phyloP scores from a whole-genome alignment of 2,113 vertebrate genomes.

The Pelodiscus sinensis region DNA sequence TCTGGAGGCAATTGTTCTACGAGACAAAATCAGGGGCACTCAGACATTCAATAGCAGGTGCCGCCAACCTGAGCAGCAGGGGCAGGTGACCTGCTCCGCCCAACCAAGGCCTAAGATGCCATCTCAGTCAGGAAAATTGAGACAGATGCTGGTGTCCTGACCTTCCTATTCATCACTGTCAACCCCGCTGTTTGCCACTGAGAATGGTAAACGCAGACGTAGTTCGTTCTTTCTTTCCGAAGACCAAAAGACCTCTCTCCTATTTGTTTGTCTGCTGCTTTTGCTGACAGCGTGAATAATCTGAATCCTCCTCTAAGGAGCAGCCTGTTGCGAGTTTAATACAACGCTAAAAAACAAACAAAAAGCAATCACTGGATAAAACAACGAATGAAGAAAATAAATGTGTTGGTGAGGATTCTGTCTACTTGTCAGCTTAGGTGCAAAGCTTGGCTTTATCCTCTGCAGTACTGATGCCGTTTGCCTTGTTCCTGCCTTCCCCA shows the following conservation, averaged over 20 bases:
- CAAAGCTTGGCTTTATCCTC: not conserved
- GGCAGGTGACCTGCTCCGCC: conserved; percentile 41
- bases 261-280: conserved; percentile 17
- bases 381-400: rapidly evolving
- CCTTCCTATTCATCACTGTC: conserved; percentile 75
- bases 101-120: conserved; percentile 25
- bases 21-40: not conserved
- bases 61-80: conserved; percentile 62
- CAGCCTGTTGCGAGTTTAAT: not conserved
- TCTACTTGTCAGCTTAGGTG: not conserved
- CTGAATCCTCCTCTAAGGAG: not conserved
- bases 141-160: conserved; percentile 64
- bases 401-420: not conserved
- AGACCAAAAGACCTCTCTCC: conserved; percentile 4
- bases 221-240: conserved; percentile 35
- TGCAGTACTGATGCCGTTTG: rapidly evolving
- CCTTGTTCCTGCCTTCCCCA: rapidly evolving
- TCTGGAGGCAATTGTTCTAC: conserved; percentile 1
- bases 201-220: conserved; percentile 13
- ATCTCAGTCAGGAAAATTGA: conserved; percentile 57
- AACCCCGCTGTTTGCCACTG: conserved; percentile 11
- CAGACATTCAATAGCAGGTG: conserved; percentile 60
- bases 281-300: not conserved
- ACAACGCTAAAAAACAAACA: not conserved
- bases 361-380: rapidly evolving